Percentiles rank a stretch among this genome's conserved stretches.
phyloP scores from a whole-genome alignment of 2,797 vertebrate genomes.

The Yasuhikotakia modesta region DNA sequence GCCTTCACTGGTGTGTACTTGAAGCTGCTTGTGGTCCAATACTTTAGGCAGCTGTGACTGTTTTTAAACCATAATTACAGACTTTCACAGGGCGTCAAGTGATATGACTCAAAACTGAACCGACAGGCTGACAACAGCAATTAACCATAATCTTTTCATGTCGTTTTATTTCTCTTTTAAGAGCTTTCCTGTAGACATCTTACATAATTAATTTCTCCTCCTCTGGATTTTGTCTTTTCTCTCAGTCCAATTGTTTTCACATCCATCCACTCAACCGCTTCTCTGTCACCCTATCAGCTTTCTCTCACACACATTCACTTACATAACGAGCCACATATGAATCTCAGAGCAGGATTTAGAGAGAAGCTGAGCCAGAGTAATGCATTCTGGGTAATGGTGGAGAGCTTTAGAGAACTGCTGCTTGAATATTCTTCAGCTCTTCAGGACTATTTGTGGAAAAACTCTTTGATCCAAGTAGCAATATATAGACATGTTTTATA shows the following conservation, averaged over 20 bases:
- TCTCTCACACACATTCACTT: slow-evolving; percentile 6
- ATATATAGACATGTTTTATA: slow-evolving; percentile 50
- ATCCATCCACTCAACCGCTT: slow-evolving; percentile 14
- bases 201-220: background rate
- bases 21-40: background rate
- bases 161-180: slow-evolving; percentile 6
- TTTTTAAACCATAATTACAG: background rate
- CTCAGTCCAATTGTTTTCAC: background rate
- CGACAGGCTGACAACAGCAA: slow-evolving; percentile 51
- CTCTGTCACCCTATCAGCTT: background rate
- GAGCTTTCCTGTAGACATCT: background rate
- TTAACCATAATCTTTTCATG: slow-evolving; percentile 51
- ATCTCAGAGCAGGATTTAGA: slow-evolving; percentile 20
- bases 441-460: slow-evolving; percentile 53
- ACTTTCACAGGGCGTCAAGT: background rate
- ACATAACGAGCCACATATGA: slow-evolving; percentile 34
- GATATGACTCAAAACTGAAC: slow-evolving; percentile 35
- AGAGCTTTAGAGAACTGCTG: slow-evolving; percentile 50
- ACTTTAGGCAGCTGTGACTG: background rate
- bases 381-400: slow-evolving; percentile 52
- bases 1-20: too few species aligned
- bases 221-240: background rate
- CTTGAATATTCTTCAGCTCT: slow-evolving; percentile 47
- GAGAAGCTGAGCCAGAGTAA: slow-evolving; percentile 21
- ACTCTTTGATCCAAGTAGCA: slow-evolving; percentile 54